Base-by-base conservation (phyloP, 2,797 vertebrate species). In the Loris lydekkerianus region DNA sequence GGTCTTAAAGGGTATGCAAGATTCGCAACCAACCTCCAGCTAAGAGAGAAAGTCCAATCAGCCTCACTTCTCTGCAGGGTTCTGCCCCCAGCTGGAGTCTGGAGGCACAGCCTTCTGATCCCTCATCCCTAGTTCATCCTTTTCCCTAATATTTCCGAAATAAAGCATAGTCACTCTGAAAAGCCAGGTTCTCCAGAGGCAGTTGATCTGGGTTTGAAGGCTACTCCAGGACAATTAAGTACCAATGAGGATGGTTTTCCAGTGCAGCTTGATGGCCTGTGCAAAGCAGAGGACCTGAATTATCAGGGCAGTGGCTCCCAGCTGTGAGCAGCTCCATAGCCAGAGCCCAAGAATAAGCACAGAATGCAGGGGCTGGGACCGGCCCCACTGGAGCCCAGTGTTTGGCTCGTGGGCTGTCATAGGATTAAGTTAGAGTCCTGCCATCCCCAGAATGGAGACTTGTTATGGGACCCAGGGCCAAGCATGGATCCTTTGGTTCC, bases 401-500 rank as follows among this genome's bases (percentile, higher is more conserved):
- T 9, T 9, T 49, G 49, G 37, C 43, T 0, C 67, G 25, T 2
- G 1, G 84, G 83, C 31, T 43, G 6, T 69, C 34, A 21, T 1
- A 29, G 25, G 56, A 5, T 17, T 23, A 61, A 89, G 72, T 43
- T 56, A 56, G 31, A 96, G 89, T 14, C 37, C 40, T 69, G 72
- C 63, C 10, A 5, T 21, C 49, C 77, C 34, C 15, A 29, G 67
- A 65, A 25, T 7, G 5, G 60, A 73, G 72, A 46, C 34, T 85
- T 86, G 37, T 14, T 80, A n/a, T 49, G 61, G 88, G 97, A 86
- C 73, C 46, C 76, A 83, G 58, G 25, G 61, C 89, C 95, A 65
- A 78, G 21, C 37, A 3, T 13, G 5, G 40, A 11, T 49, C 86
- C 91, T 83, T 83, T 27, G 75, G 70, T 81, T 40, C 43, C 86